phyloP scores from a whole-genome alignment of 2,888 invertebrate species.

The Pammene aurita region DNA sequence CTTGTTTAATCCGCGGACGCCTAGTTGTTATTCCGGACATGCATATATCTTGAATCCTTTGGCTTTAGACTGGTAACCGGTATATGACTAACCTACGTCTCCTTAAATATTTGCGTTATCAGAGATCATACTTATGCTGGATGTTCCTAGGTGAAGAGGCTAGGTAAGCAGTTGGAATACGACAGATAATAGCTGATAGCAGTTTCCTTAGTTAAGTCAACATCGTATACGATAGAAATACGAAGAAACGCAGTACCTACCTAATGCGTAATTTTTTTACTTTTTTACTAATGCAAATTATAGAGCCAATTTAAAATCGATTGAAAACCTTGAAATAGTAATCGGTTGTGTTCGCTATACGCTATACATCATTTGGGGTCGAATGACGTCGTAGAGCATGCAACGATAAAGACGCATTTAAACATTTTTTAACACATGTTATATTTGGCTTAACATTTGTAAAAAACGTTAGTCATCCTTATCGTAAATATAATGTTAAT shows the following conservation, averaged over 20 bases:
- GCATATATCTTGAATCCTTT: background rate
- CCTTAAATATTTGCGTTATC: background rate
- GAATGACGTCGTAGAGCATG: too few relatives aligned
- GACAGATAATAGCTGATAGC: slow-evolving; percentile 56
- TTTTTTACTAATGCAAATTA: too few relatives aligned
- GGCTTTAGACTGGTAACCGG: background rate
- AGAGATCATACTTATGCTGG: background rate
- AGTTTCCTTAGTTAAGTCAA: slow-evolving; percentile 68
- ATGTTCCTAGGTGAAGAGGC: background rate
- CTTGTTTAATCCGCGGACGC: slow-evolving; percentile 47
- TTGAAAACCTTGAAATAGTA: too few relatives aligned
- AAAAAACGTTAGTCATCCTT: too few relatives aligned
- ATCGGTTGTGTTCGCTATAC: too few relatives aligned
- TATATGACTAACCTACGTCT: background rate
- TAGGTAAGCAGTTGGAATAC: background rate
- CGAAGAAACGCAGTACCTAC: slow-evolving; percentile 29
- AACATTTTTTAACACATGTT: too few relatives aligned
- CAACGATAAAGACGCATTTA: too few relatives aligned
- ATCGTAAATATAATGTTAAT: too few relatives aligned
- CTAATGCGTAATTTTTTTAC: background rate
- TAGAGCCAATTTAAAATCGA: too few relatives aligned
- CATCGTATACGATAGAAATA: slow-evolving; percentile 52
- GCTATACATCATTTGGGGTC: too few relatives aligned
- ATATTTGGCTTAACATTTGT: too few relatives aligned
- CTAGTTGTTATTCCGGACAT: slow-evolving; percentile 31